phyloP scores from a whole-genome alignment of 2,113 vertebrate genomes.

The Spea bombifrons region DNA sequence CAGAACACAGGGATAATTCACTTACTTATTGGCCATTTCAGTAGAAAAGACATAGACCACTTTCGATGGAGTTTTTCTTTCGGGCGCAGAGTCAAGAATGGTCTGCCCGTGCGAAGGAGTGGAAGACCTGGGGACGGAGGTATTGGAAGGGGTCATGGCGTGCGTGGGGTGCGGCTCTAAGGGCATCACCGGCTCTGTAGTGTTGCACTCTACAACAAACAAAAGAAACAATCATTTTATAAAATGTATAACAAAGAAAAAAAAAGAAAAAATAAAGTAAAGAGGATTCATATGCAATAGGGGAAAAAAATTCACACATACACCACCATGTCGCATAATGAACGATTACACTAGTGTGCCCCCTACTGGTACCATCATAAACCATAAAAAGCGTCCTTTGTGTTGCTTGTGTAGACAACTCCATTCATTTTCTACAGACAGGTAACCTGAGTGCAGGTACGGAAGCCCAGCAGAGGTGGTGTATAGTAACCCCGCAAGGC shows the following conservation, averaged over 20 bases:
- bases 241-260: too few relatives aligned
- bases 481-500: too few relatives aligned
- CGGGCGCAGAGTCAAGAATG: slow-evolving; percentile 75
- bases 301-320: too few relatives aligned
- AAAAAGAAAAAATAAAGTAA: neutral
- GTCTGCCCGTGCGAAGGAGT: slow-evolving; percentile 90
- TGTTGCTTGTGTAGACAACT: too few relatives aligned
- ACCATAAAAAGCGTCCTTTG: too few relatives aligned
- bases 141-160: slow-evolving; percentile 81
- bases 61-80: slow-evolving; percentile 90
- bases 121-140: slow-evolving; percentile 75
- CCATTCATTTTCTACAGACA: too few relatives aligned
- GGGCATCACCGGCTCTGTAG: slow-evolving; percentile 85
- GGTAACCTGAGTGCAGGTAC: too few relatives aligned
- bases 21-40: slow-evolving; percentile 99
- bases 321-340: too few relatives aligned
- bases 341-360: too few relatives aligned
- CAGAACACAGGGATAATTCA: neutral
- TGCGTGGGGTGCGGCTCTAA: slow-evolving; percentile 79
- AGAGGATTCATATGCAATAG: neutral
- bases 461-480: too few relatives aligned
- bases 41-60: slow-evolving; percentile 98
- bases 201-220: slow-evolving; percentile 83
- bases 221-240: slow-evolving; percentile 1
- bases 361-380: too few relatives aligned